Conservation (phyloP, 1,140 invertebrate species). For the Temnothorax curvispinosus region DNA sequence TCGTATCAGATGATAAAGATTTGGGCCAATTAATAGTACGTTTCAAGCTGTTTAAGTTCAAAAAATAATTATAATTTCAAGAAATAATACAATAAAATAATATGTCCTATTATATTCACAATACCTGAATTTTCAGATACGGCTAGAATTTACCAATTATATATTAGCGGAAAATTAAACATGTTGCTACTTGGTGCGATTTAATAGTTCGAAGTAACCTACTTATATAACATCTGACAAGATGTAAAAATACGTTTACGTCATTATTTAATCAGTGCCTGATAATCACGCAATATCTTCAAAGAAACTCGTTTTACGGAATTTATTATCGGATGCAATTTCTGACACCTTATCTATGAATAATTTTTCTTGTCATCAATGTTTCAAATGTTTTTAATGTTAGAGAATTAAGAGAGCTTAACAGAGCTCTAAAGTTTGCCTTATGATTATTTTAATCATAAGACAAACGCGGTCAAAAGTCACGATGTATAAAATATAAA, state of each 20-base stretch:
- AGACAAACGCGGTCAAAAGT: neutral
- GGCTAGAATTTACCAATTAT: neutral
- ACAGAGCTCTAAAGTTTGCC: neutral
- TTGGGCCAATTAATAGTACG: neutral
- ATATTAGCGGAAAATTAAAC: slow-evolving; percentile 15
- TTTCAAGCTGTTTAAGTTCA: neutral
- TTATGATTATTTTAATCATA: neutral
- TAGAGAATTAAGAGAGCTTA: neutral
- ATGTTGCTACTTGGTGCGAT: neutral
- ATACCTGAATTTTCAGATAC: neutral
- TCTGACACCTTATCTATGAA: neutral
- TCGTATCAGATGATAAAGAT: neutral
- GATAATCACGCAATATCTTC: slow-evolving; percentile 19
- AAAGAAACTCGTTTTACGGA: neutral
- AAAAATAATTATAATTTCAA: neutral
- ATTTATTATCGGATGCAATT: neutral
- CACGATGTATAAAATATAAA: neutral
- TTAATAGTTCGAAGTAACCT: slow-evolving; percentile 14
- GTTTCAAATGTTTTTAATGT: neutral
- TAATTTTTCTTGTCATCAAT: neutral
- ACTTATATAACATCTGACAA: neutral
- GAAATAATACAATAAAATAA: neutral
- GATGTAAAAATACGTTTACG: neutral
- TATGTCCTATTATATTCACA: neutral
- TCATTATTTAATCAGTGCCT: slow-evolving; percentile 5